Conservation (phyloP, 2,888 invertebrate genomes). For the Blomia tropicalis region DNA sequence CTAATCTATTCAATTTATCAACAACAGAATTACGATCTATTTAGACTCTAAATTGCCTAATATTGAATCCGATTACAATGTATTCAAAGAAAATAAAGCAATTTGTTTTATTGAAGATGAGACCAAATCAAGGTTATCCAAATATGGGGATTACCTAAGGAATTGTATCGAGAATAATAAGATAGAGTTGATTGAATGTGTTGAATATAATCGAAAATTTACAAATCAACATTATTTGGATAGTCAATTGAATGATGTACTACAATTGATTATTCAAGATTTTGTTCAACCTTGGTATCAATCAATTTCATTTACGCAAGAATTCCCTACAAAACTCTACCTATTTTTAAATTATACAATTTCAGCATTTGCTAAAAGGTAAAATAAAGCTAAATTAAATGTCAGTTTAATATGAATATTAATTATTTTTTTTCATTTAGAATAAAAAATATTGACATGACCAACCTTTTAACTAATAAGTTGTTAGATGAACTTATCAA, state of each 20-base stretch:
- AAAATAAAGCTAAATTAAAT: slow-evolving; percentile 28
- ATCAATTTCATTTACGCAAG: slow-evolving; percentile 47
- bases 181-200: background rate
- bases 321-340: slow-evolving; percentile 51
- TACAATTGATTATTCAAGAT: slow-evolving; percentile 46
- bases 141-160: slow-evolving; percentile 33
- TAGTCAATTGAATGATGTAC: slow-evolving; percentile 64
- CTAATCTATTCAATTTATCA: background rate
- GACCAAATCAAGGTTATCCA: too few species aligned
- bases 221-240: slow-evolving; percentile 72
- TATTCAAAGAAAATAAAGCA: background rate
- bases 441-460: slow-evolving; percentile 52
- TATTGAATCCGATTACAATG: background rate
- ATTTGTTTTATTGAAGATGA: slow-evolving; percentile 7
- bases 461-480: slow-evolving; percentile 64
- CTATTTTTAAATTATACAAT: slow-evolving; percentile 31
- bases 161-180: background rate
- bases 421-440: background rate
- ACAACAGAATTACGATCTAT: background rate
- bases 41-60: background rate
- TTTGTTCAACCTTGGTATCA: slow-evolving; percentile 54
- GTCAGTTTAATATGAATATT: background rate
- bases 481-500: slow-evolving; percentile 78
- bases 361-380: slow-evolving; percentile 52
- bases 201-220: slow-evolving; percentile 37